Evolutionary conservation across 2,797 vertebrate genomes (phyloP), one percentile per base, ranked within the genome.

Genomic region (Silurus lanzhouensis): DNA sequence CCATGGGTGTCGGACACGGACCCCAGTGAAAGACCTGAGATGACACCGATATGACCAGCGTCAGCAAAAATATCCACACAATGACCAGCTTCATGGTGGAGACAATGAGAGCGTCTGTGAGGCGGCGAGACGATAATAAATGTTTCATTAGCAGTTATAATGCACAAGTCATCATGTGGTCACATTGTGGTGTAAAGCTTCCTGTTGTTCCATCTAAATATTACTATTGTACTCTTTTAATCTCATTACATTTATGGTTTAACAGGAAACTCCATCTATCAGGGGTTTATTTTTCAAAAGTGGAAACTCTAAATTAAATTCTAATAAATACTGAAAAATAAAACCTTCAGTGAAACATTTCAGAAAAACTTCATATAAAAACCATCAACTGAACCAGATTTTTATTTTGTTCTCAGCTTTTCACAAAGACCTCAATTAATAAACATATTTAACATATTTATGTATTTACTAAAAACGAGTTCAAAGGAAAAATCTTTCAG

Each of bases 21-120:
- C 95, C 95, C 95, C 94, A 96, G 85, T 88, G 93, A 27, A 90
- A 94, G 1, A 93, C 94, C 91, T 96, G 95, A 3, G 94, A 91
- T 0, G 91, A 89, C 82, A 88, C 89, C 68, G 91, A 77, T 13
- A 94, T 91, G 15, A 93, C 90, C 63, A 93, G 81, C 74, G 93
- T 68, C 84, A 94, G 81, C 0, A 92, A 20, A 38, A 94, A 48
- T 4, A 92, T 57, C 74, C 87, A 71, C 31, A 88, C 72, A 63
- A 72, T 15, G 13, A 55, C 13, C 0, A 52, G 48, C 80, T 83
- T 86, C 87, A 90, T 88, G 25, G 6, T 80, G 46, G 22, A 38
- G 78, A 86, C n/a, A 17, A 27, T 60, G 52, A 14, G 81, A 5
- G 52, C 52, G 77, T 79, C n/a, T 78, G 57, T 72, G 9, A 57